A percentile compares a stretch with the other conserved stretches of the same genome.
These are phyloP conservation scores for Cataglyphis albicans DNA, from an alignment of 2,888 invertebrate genomes.

Conservation along the genomic window DNA sequence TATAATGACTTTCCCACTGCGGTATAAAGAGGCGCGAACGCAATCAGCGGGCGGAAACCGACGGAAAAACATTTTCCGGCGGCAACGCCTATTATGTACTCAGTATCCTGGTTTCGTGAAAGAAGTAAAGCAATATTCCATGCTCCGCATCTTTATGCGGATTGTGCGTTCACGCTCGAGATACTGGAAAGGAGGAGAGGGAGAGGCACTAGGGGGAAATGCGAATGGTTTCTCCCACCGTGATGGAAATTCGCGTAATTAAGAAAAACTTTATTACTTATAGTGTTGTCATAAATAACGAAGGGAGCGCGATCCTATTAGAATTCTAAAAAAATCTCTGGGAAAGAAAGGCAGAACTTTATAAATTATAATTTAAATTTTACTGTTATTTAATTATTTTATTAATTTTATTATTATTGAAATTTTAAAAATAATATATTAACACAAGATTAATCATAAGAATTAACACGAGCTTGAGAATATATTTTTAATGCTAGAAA, in stretches of 20 bases:
- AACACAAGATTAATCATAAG: neutral
- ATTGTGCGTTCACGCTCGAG: slow-evolving; percentile 67
- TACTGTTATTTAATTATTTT: too few relatives aligned
- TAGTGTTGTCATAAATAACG: neutral
- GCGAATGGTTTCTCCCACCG: slow-evolving; percentile 31
- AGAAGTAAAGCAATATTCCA: slow-evolving; percentile 67
- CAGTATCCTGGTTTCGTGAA: slow-evolving; percentile 53
- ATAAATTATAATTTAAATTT: neutral
- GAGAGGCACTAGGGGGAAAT: slow-evolving; percentile 16
- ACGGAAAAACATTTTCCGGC: slow-evolving; percentile 64
- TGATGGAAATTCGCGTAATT: slow-evolving; percentile 64
- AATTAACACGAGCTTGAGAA: neutral
- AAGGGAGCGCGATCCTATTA: neutral
- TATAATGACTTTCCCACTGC: slow-evolving; percentile 36
- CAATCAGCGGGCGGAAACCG: slow-evolving; percentile 67
- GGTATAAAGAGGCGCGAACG: slow-evolving; percentile 38
- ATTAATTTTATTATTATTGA: too few relatives aligned
- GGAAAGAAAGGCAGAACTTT: neutral
- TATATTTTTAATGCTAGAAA: neutral
- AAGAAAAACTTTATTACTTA: slow-evolving; percentile 27
- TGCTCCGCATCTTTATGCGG: slow-evolving; percentile 62
- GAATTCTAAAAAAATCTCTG: neutral
- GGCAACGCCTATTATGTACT: slow-evolving; percentile 60
- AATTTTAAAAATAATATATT: too few relatives aligned
- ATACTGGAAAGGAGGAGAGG: slow-evolving; percentile 29